Evolutionary conservation across 1,140 invertebrate species (phyloP).

Genomic region (Cylas formicarius): DNA sequence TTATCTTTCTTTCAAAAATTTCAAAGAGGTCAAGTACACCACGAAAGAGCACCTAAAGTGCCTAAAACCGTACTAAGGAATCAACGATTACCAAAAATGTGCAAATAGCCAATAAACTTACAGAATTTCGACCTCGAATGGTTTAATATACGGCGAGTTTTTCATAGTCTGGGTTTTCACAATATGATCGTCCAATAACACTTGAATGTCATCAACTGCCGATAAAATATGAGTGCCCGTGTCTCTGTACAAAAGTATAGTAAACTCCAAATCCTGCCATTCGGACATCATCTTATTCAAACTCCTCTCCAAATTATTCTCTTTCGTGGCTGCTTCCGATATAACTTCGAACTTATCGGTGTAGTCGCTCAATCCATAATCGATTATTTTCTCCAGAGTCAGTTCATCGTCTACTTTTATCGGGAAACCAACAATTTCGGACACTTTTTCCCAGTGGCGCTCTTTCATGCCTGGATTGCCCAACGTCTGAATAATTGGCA

Average conservation of each 20-base stretch:
- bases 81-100: too few relatives aligned
- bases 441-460: slow-evolving; percentile 93
- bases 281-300: slow-evolving; percentile 87
- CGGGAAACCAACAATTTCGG: slow-evolving; percentile 90
- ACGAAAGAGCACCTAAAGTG: not conserved
- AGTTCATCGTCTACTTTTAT: slow-evolving; percentile 78
- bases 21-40: not conserved
- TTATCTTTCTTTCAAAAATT: not conserved
- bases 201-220: slow-evolving; percentile 89
- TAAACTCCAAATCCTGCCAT: slow-evolving; percentile 84
- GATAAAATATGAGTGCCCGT: slow-evolving; percentile 88
- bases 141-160: slow-evolving; percentile 93
- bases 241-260: slow-evolving; percentile 71
- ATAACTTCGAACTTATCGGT: slow-evolving; percentile 87
- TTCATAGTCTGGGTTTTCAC: slow-evolving; percentile 97
- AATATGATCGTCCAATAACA: slow-evolving; percentile 92
- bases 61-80: not conserved
- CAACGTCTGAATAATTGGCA: slow-evolving; percentile 85
- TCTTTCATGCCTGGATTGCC: slow-evolving; percentile 91
- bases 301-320: slow-evolving; percentile 86
- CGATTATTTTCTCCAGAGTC: slow-evolving; percentile 84
- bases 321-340: slow-evolving; percentile 91
- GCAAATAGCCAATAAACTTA: slow-evolving; percentile 49
- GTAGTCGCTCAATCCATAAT: slow-evolving; percentile 86
- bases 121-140: slow-evolving; percentile 76